Evolutionary conservation across 2,113 vertebrate species (phyloP).

Genomic region (Bos indicus): DNA sequence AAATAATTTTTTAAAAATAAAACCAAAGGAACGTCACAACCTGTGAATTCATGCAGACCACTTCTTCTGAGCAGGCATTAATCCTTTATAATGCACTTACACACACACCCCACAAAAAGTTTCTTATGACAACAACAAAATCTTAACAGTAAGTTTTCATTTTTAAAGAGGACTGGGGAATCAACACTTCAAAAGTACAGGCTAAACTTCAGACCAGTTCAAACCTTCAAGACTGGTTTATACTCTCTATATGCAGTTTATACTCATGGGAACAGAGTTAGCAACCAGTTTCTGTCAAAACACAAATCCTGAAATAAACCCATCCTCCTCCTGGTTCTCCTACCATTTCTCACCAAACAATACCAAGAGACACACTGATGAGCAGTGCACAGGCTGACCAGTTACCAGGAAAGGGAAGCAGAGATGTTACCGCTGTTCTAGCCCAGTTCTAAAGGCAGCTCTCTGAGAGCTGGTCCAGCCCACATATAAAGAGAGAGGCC

Average conservation of each 20-base stretch:
- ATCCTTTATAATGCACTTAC: not conserved
- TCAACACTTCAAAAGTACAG: constrained; percentile 4
- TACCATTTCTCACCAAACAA: constrained; percentile 3
- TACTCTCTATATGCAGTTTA: not conserved
- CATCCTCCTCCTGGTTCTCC: not conserved
- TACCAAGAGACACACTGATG: not conserved
- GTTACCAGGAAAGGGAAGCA: constrained; percentile 43
- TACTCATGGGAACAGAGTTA: not conserved
- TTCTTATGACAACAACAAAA: not conserved
- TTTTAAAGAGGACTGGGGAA: not conserved
- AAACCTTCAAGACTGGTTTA: constrained; percentile 26
- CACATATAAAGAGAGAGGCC: constrained; percentile 42
- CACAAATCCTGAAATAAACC: not conserved
- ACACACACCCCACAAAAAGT: not conserved
- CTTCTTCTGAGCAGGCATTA: not conserved
- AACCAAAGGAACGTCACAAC: not conserved
- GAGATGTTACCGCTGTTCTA: not conserved
- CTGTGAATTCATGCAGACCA: not conserved
- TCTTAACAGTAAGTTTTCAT: not conserved
- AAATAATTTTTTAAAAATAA: not conserved
- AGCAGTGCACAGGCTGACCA: not conserved
- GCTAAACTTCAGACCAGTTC: not conserved
- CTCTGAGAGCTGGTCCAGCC: constrained; percentile 9
- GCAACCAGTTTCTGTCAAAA: not conserved
- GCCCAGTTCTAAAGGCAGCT: constrained; percentile 13